Conservation (phyloP, 2,113 vertebrate species). For the Odocoileus hemionus region DNA sequence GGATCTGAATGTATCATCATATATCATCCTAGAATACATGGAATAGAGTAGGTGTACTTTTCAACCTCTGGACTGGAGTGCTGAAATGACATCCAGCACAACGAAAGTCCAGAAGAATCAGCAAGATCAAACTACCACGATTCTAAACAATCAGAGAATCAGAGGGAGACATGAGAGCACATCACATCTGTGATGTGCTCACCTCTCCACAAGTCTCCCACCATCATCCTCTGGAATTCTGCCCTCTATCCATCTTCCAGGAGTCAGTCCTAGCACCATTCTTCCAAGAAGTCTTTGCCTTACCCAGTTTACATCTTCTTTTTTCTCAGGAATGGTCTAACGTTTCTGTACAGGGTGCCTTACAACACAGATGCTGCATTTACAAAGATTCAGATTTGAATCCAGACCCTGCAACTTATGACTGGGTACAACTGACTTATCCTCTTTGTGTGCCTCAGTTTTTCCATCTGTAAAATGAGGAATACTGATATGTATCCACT, state of each 20-base stretch:
- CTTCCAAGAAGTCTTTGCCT: not conserved
- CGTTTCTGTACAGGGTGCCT: not conserved
- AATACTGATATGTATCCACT: not conserved
- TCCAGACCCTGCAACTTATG: not conserved
- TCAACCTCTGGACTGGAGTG: not conserved
- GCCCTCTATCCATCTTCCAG: not conserved
- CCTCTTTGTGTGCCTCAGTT: not conserved
- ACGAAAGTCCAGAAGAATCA: not conserved
- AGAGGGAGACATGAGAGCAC: not conserved
- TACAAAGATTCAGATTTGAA: not conserved
- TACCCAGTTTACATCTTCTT: not conserved
- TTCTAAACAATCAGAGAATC: not conserved
- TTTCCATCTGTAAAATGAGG: not conserved
- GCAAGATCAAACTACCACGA: not conserved
- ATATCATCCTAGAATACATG: not conserved
- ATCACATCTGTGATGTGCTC: not conserved
- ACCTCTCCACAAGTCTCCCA: not conserved
- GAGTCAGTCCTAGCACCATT: not conserved
- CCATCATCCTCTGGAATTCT: not conserved
- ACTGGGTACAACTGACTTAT: not conserved
- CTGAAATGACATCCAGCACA: not conserved
- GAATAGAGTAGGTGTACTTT: not conserved
- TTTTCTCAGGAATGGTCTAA: not conserved
- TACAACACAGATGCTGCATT: not conserved
- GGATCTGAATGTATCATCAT: not conserved